These are phyloP conservation scores for Sorex maritimensis DNA, from an alignment of 2,797 vertebrate genomes.

Conservation along the genomic window DNA sequence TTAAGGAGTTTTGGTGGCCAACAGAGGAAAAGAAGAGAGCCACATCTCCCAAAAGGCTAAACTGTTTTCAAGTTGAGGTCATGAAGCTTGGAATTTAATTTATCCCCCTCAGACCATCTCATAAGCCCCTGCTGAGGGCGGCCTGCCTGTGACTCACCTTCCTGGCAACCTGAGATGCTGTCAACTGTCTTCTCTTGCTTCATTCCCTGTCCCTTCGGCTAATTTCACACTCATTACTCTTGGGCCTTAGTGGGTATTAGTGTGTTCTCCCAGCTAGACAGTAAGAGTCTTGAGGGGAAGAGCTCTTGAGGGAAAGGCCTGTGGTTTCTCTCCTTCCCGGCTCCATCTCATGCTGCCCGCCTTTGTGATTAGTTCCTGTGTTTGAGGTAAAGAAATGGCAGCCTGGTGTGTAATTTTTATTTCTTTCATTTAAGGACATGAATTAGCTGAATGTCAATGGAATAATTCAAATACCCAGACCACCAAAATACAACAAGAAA, in stretches of 20 bases:
- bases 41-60: background rate
- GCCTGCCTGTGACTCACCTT: background rate
- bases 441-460: background rate
- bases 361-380: background rate
- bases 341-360: background rate
- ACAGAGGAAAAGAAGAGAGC: background rate
- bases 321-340: background rate
- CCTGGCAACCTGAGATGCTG: background rate
- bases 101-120: background rate
- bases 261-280: background rate
- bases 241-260: background rate
- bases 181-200: background rate
- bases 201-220: conserved; percentile 14
- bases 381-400: background rate
- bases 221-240: background rate
- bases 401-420: background rate
- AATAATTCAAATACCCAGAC: background rate
- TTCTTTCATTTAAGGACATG: background rate
- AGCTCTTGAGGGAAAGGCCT: background rate
- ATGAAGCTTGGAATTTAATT: background rate
- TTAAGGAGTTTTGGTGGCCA: background rate
- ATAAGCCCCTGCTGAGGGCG: background rate
- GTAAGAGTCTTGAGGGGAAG: conserved; percentile 4
- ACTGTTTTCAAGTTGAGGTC: background rate
- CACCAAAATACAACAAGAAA: background rate